Percentiles rank a stretch among this genome's conserved stretches.
These are phyloP conservation scores for Ailuropoda melanoleuca DNA, from an alignment of 2,113 vertebrate genomes.

Conservation along the genomic window DNA sequence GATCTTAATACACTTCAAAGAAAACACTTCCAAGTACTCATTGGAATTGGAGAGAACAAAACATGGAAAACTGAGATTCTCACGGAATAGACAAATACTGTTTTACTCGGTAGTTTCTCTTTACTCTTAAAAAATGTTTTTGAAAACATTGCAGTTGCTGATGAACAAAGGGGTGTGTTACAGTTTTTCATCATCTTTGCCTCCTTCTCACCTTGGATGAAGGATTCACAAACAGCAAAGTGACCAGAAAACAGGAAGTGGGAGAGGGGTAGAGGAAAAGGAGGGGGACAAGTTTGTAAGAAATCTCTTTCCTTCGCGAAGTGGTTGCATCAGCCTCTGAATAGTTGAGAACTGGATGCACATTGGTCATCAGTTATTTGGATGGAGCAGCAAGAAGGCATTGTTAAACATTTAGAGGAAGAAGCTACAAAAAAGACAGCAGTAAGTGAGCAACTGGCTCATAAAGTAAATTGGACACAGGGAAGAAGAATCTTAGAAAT, in stretches of 20 bases:
- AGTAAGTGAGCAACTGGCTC: conserved; percentile 52
- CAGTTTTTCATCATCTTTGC: conserved; percentile 31
- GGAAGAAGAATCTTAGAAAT: conserved; percentile 63
- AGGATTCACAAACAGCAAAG: not conserved
- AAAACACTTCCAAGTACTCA: not conserved
- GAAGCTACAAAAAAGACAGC: conserved; percentile 43
- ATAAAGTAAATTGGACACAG: conserved; percentile 59
- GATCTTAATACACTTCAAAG: not conserved
- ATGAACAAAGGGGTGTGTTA: not conserved
- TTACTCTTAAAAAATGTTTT: not conserved
- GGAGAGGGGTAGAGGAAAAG: not conserved
- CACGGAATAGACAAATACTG: not conserved
- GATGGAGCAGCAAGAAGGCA: not conserved
- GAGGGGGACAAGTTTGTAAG: not conserved
- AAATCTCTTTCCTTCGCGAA: conserved; percentile 11
- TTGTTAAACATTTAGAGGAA: conserved; percentile 54
- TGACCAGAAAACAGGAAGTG: not conserved
- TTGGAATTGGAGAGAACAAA: not conserved
- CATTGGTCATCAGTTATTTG: conserved; percentile 8
- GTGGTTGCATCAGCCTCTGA: not conserved
- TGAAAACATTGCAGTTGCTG: not conserved
- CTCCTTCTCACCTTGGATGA: not conserved
- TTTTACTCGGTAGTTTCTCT: conserved; percentile 39
- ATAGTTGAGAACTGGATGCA: not conserved
- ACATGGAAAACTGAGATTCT: not conserved